Conservation (phyloP, 1,140 invertebrate genomes). For the Cepaea nemoralis region DNA sequence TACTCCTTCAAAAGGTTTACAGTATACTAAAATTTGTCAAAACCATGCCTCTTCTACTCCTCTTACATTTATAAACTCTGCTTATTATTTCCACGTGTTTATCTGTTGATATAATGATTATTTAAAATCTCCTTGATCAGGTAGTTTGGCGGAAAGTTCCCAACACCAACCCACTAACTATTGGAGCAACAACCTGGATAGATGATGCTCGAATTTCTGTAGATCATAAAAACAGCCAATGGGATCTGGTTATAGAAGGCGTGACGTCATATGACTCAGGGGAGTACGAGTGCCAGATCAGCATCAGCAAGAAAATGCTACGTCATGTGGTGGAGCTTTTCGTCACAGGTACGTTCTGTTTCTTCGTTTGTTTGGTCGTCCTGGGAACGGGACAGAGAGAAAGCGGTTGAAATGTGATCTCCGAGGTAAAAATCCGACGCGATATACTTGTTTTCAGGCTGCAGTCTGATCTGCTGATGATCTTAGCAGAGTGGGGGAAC, state of each 20-base stretch:
- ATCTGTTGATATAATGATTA: too few species aligned
- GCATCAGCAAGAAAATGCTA: conserved; percentile 73
- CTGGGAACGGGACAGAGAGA: too few species aligned
- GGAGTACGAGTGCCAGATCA: conserved; percentile 92
- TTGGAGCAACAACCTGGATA: conserved; percentile 53
- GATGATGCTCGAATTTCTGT: conserved; percentile 48
- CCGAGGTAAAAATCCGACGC: too few species aligned
- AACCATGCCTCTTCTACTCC: too few species aligned
- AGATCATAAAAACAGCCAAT: conserved; percentile 86
- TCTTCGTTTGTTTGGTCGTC: background rate
- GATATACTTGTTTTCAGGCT: too few species aligned
- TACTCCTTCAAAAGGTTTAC: too few species aligned
- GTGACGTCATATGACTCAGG: conserved; percentile 88
- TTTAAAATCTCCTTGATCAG: conserved; percentile 39
- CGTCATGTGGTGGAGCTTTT: conserved; percentile 41
- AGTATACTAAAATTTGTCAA: too few species aligned
- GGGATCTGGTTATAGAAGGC: conserved; percentile 89
- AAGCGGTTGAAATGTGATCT: too few species aligned
- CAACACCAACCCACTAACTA: conserved; percentile 49
- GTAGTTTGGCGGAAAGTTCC: conserved; percentile 55
- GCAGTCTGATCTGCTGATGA: too few species aligned
- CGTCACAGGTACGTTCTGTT: conserved; percentile 39
- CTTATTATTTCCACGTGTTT: too few species aligned
- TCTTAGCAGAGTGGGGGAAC: too few species aligned
- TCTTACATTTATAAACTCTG: too few species aligned